phyloP scores from a whole-genome alignment of 2,797 vertebrate genomes.

The Cetoscarus ocellatus region DNA sequence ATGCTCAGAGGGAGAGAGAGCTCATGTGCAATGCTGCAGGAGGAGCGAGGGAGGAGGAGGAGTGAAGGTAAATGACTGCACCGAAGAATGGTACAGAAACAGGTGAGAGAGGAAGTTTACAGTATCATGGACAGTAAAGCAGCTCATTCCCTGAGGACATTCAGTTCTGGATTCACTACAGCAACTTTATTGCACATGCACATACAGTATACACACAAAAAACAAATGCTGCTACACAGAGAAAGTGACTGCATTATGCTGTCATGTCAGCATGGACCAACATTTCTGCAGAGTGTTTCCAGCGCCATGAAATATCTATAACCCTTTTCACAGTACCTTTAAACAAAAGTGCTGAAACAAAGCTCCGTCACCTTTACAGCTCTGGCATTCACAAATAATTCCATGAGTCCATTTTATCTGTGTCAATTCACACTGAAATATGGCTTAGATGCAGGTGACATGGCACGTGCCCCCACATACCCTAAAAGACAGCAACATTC shows the following conservation, averaged over 20 bases:
- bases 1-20: slow-evolving; percentile 2
- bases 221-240: not conserved
- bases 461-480: too few species aligned
- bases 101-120: slow-evolving; percentile 59
- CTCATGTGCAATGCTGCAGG: slow-evolving; percentile 49
- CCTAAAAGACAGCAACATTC: too few species aligned
- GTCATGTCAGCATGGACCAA: not conserved
- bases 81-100: slow-evolving; percentile 37
- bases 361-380: too few species aligned
- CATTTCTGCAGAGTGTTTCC: too few species aligned
- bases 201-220: slow-evolving; percentile 9
- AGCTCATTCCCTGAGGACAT: slow-evolving; percentile 52
- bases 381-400: too few species aligned
- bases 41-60: slow-evolving; percentile 33
- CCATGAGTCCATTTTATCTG: too few species aligned
- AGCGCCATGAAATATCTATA: too few species aligned
- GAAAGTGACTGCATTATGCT: slow-evolving; percentile 19
- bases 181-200: slow-evolving; percentile 32
- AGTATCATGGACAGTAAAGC: slow-evolving; percentile 52
- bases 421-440: too few species aligned
- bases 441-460: too few species aligned
- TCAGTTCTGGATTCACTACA: slow-evolving; percentile 50
- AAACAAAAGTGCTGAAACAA: too few species aligned
- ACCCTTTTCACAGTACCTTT: too few species aligned
- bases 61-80: slow-evolving; percentile 55